Evolutionary conservation across 2,888 invertebrate genomes (phyloP), one percentile per base, ranked within the genome.

Genomic region (Rhamnusium bicolor): DNA sequence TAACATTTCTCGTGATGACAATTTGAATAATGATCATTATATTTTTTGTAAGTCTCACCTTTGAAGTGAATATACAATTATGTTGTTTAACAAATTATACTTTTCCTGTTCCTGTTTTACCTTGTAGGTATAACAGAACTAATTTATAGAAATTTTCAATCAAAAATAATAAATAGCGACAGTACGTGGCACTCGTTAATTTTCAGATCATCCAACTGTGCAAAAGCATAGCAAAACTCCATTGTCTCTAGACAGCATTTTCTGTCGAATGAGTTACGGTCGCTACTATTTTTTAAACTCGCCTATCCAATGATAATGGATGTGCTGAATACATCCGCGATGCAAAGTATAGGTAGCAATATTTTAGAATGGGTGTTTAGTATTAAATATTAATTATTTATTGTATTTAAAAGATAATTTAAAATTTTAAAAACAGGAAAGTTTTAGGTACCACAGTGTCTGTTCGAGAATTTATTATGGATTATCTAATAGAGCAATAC

Each of bases 141-240:
- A 69, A 69, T 70, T 54, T 40, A 58, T 47, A 56, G 47, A 65
- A 61, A 73, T 65, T 69, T 69, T 72, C 71, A 71, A 75, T 75
- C 69, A 53, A 63, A 62, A 65, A 71, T 73, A 76, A 77, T 74
- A 73, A 77, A 79, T 75, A 65, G 74, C 73, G 72, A 75, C 74
- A 73, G 74, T 71, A 73, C 69, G 71, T 67, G 19, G 73, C 72
- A 71, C 69, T 77, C 75, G 77, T 79, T 77, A 69, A 75, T 77
- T 73, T 73, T 60, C 67, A 71, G 76, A 69, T 71, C 76, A 73
- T 74, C 69, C 76, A 69, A 76, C 71, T 79, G 79, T 76, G 75
- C 67, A 67, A 74, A 70, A 65, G 72, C 74, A 53, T 69, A 60
- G 56, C 53, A 69, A 73, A 69, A 56, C 61, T 66, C 71, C 74